Percentiles rank a stretch among this genome's conserved stretches.
phyloP scores from a whole-genome alignment of 2,888 invertebrate genomes.

The Spodoptera exigua region DNA sequence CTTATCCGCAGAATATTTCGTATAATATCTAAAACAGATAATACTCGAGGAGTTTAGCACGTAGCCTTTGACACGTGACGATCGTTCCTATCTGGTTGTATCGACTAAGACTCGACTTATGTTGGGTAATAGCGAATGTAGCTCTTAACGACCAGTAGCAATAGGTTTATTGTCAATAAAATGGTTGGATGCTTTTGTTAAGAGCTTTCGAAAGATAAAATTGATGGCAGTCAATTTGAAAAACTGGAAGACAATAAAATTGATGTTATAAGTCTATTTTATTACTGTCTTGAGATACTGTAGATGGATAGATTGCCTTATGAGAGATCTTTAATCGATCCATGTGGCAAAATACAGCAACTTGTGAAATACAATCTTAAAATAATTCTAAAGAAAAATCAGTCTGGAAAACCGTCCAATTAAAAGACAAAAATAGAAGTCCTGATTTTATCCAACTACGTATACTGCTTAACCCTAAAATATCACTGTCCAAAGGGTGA shows the following conservation, averaged over 20 bases:
- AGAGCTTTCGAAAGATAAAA: too few relatives aligned
- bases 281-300: too few relatives aligned
- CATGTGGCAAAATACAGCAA: too few relatives aligned
- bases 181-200: not conserved
- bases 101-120: conserved; percentile 45
- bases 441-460: not conserved
- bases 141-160: not conserved
- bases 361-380: too few relatives aligned
- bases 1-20: conserved; percentile 48
- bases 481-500: conserved; percentile 6
- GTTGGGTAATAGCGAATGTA: conserved; percentile 18
- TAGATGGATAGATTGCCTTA: too few relatives aligned
- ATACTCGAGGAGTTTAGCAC: conserved; percentile 71
- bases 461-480: conserved; percentile 8
- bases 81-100: conserved; percentile 64
- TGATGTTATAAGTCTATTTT: too few relatives aligned
- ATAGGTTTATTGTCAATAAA: conserved; percentile 6
- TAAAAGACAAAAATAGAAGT: too few relatives aligned
- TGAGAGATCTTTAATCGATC: too few relatives aligned
- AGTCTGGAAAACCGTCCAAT: too few relatives aligned
- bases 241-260: too few relatives aligned
- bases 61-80: conserved; percentile 73
- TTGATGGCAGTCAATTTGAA: too few relatives aligned
- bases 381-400: too few relatives aligned
- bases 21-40: conserved; percentile 67